Evolutionary conservation across 2,797 vertebrate species (phyloP), one percentile per base, ranked within the genome.

Genomic region (Myripristis jacobus): DNA sequence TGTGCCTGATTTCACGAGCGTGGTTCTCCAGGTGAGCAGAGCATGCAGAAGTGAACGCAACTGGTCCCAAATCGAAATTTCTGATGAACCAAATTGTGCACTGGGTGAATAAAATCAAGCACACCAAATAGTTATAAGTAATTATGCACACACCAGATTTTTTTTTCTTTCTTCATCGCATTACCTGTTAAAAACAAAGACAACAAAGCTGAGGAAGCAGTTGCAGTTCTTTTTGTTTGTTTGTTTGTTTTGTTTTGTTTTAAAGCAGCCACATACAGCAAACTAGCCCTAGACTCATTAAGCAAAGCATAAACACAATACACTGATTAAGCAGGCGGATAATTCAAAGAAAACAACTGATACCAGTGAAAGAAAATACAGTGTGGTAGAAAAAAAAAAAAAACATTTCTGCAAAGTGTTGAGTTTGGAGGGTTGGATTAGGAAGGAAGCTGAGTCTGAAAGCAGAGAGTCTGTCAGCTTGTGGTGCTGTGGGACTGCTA

Each of bases 401-500:
- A 59, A 44, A 84, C 82, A 85, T 73, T 34, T 70, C 69, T 83
- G 78, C 46, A 48, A 70, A 72, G 68, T 54, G 83, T 44, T 43
- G 64, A 60, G 74, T 73, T 73, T 62, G 68, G 70, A 77, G 54
- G 31, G 50, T 71, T 64, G 70, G 36, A 66, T 50, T 15, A 50
- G 53, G 53, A 57, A 47, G 59, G 68, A 81, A 70, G 81, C 27
- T 0, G 69, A 73, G 74, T 72, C 80, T 77, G 79, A 76, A 53
- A 83, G 80, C 77, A 83, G 82, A 88, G 55, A 87, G 91, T 93
- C 87, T 79, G 81, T 87, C 70, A 11, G 78, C 66, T 78, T 36
- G 69, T 44, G 46, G 59, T 24, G 44, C 72, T 29, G 50, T 80
- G 71, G 60, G 3, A 70, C 41, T 80, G 87, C 92, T 98, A 99